Percentiles rank a stretch among this genome's conserved stretches.
phyloP scores from a whole-genome alignment of 2,888 invertebrate species.

The Dolichomitus sp. region DNA sequence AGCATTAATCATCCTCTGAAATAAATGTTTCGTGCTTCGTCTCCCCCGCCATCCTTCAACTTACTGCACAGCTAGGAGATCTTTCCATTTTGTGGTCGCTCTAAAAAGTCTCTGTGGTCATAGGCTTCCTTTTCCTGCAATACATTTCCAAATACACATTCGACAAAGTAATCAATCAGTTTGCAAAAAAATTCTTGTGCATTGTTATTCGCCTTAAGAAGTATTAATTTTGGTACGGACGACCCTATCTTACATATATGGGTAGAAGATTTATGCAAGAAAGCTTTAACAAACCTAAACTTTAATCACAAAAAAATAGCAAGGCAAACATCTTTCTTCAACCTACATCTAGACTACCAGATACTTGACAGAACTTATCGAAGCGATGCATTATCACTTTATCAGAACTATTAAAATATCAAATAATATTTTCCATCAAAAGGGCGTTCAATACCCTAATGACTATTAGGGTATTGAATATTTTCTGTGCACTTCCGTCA shows the following conservation, averaged over 20 bases:
- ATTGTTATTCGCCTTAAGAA: background rate
- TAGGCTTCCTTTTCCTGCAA: conserved; percentile 23
- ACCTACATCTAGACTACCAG: no score
- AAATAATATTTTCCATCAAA: no score
- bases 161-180: conserved; percentile 24
- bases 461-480: background rate
- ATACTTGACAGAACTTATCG: no score
- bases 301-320: background rate
- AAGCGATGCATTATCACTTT: no score
- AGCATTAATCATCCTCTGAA: conserved; percentile 79
- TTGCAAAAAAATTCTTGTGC: background rate
- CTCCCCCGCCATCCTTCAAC: conserved; percentile 42
- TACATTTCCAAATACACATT: conserved; percentile 24
- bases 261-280: background rate
- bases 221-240: background rate
- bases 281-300: background rate
- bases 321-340: background rate
- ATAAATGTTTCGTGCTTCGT: conserved; percentile 74
- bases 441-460: no score
- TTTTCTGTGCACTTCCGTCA: background rate
- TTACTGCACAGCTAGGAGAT: conserved; percentile 55
- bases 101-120: conserved; percentile 41
- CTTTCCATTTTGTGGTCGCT: conserved; percentile 60
- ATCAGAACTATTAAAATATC: background rate
- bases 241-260: background rate